These are phyloP conservation scores for Chloropsis cyanopogon DNA, from an alignment of 2,113 vertebrate species.

Conservation along the genomic window DNA sequence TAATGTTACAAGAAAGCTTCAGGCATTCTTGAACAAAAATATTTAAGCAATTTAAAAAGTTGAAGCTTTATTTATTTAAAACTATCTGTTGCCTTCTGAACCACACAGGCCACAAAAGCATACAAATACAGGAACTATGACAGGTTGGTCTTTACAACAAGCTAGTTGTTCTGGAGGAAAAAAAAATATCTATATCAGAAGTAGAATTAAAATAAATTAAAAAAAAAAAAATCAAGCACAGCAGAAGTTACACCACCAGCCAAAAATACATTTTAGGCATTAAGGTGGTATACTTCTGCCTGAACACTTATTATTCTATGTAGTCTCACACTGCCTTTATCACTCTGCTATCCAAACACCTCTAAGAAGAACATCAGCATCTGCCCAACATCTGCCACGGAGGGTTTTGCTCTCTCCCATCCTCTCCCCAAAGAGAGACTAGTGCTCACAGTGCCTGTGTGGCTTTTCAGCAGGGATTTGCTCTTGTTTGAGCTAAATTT, in stretches of 20 bases:
- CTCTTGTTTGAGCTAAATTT: background rate
- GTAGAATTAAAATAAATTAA: background rate
- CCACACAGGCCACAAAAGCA: background rate
- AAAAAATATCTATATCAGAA: background rate
- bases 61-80: constrained; percentile 11
- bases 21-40: constrained; percentile 55
- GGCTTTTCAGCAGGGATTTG: background rate
- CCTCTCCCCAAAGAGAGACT: background rate
- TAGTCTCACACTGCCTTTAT: background rate
- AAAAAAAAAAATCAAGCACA: background rate
- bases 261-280: background rate
- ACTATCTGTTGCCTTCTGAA: constrained; percentile 48
- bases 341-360: background rate
- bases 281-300: background rate
- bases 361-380: constrained; percentile 13
- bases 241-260: background rate
- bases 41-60: constrained; percentile 61
- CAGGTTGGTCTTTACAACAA: constrained; percentile 2
- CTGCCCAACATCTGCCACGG: background rate
- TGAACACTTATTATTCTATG: background rate
- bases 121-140: background rate
- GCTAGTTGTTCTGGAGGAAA: background rate
- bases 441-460: rapidly evolving
- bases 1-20: constrained; percentile 47
- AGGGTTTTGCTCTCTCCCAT: background rate